Evolutionary conservation across 2,113 vertebrate species (phyloP), one percentile per base, ranked within the genome.

Genomic region (Oceanodroma tethys): DNA sequence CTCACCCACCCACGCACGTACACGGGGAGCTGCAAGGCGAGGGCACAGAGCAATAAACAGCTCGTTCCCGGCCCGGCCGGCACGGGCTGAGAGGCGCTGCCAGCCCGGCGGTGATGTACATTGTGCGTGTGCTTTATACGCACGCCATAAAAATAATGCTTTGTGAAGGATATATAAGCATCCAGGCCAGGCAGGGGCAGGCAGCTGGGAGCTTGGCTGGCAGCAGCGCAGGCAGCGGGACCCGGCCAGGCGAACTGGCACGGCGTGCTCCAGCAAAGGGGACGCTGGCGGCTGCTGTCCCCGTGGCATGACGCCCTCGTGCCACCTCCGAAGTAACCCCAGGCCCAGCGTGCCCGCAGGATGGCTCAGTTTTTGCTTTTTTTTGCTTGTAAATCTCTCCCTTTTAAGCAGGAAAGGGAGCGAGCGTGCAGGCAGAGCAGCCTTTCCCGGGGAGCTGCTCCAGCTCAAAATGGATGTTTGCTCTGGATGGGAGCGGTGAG

Each of bases 341-440:
- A 13, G 71, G 45, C 66, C 10, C 59, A 25, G 20, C 18, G 47
- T 1, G 7, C 40, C n/a, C 25, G n/a, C 55, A 15, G 80, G 16
- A 42, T 21, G 16, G 20, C 23, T 76, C 21, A 1, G 5, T 38
- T 55, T 36, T 92, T 55, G 27, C 8, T 9, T 62, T 58, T 48
- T 62, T 55, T 38, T 3, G 16, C 36, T 74, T 59, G 60, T 43
- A 34, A 59, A 58, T 50, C 68, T 73, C n/a, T 47, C 20, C 12
- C 16, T 42, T 74, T 52, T 66, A 27, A 80, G 81, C 30, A 50
- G 48, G 36, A 26, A 71, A 63, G 36, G 48, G 29, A 62, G n/a
- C 0, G 29, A 29, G 47, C 2, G 7, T 2, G 15, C 9, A 2
- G 13, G 48, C 6, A 4, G 72, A n/a, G 71, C n/a, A 19, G 71